Base-by-base conservation (phyloP, 2,113 vertebrate genomes). In the Halcyon malimbica region DNA sequence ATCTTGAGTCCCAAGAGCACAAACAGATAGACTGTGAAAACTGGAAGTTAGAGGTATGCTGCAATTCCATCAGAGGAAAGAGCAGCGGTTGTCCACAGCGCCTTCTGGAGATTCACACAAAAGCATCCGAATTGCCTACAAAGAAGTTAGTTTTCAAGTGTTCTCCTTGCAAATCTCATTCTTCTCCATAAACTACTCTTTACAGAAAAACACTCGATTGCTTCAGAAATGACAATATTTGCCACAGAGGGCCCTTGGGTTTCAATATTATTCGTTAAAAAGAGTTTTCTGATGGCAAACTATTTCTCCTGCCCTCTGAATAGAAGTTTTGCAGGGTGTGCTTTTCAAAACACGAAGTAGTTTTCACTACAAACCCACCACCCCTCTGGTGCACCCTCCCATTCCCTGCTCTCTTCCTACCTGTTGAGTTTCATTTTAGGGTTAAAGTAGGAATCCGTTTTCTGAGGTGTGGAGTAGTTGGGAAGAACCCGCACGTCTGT, bases 371-470 rank as follows among this genome's bases (percentile, higher is more conserved):
- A 41, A 75, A 57, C 25, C 90, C 48, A 10, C 5, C 17, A 53
- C 5, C 20, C 19, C 11, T 60, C 56, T 16, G 33, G 41, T n/a
- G 10, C 42, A 75, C 48, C 48, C 39, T 87, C 53, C 56, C 35
- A 60, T 44, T 60, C 51, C 33, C 46, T n/a, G 6, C 19, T 83
- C 53, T 95, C 98, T 98, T 88, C 98, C 98, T 87, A 99, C 99
- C 99, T 98, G 98, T 99, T 99, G 92, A 98, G 98, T 97, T 99
- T 99, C 99, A 99, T 99, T 98, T 99, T 99, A 90, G 99, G 99
- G 98, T 99, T 99, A 97, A 99, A 99, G 97, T 99, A 99, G 37
- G 99, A 99, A 98, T 99, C 99, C 31, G 99, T 99, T 98, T 99
- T 99, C 96, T 99, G 99, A 29, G 99, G 99, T 1, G 99, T 98